Evolutionary conservation across 2,888 invertebrate genomes (phyloP), one percentile per base, ranked within the genome.

Genomic region (Drosophila subsilvestris): DNA sequence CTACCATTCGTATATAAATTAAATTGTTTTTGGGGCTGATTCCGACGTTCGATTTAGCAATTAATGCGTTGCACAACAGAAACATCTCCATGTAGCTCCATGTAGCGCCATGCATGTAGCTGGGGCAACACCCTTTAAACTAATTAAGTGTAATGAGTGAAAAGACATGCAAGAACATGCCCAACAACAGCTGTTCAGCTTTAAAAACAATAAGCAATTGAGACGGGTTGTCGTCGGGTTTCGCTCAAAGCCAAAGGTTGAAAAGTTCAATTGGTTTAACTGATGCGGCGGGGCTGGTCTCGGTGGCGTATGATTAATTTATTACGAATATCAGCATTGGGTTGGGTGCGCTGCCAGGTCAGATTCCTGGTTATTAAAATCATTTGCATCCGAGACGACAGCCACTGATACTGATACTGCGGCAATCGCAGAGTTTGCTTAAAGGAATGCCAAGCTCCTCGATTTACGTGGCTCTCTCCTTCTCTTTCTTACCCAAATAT

Each of bases 261-360:
- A 68, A 67, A 65, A 61, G 65, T 66, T 70, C 48, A 63, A 74
- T 57, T 68, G 63, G 61, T 44, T 27, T 47, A 56, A 29, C 60
- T 56, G 63, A 50, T 57, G 60, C 18, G 51, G 51, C 63, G 59
- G 48, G 32, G 32, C 5, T 10, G 56, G 59, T 20, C 43, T 55
- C 57, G 67, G 63, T 68, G 78, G 79, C 68, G 74, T 70, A 69
- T 87, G 80, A 75, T 87, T 87, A 75, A 85, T 85, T 71, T 69
- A 22, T 56, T 68, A 22, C 63, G 55, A 67, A 62, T 58, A 51
- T 61, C 68, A 42, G 37, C 44, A 32, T 25, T n/a, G 57, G 10
- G 10, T 44, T n/a, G 62, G 14, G 22, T 29, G 45, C 37, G 45
- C 25, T 27, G 12, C 42, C 50, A 18, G 51, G 27, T 53, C 32